Evolutionary conservation across 2,888 invertebrate genomes (phyloP).

Genomic region (Heliconius erato): DNA sequence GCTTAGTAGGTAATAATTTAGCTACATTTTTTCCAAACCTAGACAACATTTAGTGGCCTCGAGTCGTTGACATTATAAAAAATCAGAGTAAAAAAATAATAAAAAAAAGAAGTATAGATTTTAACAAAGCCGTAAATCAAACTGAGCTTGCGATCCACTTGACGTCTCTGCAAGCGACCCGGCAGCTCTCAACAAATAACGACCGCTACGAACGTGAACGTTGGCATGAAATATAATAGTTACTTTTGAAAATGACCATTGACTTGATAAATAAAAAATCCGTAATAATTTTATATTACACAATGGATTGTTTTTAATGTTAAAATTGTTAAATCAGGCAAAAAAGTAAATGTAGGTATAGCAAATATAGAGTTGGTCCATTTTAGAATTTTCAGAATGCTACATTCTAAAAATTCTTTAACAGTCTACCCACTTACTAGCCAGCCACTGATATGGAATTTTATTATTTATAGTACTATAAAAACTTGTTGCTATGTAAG

Average conservation of each 20-base stretch:
- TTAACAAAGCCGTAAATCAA: conserved; percentile 38
- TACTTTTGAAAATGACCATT: conserved; percentile 23
- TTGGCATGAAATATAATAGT: conserved; percentile 26
- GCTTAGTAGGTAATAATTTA: not conserved
- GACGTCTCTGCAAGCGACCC: conserved; percentile 34
- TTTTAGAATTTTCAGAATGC: not conserved
- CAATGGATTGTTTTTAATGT: not conserved
- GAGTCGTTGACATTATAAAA: conserved; percentile 26
- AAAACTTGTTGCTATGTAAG: not conserved
- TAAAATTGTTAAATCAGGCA: not conserved
- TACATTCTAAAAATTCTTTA: conserved; percentile 4
- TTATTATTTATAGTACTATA: conserved; percentile 13
- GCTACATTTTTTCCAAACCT: not conserved
- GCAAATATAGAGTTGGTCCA: not conserved
- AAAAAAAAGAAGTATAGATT: conserved; percentile 35
- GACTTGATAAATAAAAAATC: not conserved
- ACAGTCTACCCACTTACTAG: not conserved
- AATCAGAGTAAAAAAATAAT: conserved; percentile 12
- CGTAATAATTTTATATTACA: too few species aligned
- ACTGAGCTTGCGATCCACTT: conserved; percentile 33
- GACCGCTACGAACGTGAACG: conserved; percentile 12
- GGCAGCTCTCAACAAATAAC: conserved; percentile 34
- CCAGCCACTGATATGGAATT: conserved; percentile 7
- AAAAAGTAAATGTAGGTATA: not conserved
- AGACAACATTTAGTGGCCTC: not conserved